These are phyloP conservation scores for Heliconius charithonia DNA, from an alignment of 2,888 invertebrate species.

Conservation along the genomic window DNA sequence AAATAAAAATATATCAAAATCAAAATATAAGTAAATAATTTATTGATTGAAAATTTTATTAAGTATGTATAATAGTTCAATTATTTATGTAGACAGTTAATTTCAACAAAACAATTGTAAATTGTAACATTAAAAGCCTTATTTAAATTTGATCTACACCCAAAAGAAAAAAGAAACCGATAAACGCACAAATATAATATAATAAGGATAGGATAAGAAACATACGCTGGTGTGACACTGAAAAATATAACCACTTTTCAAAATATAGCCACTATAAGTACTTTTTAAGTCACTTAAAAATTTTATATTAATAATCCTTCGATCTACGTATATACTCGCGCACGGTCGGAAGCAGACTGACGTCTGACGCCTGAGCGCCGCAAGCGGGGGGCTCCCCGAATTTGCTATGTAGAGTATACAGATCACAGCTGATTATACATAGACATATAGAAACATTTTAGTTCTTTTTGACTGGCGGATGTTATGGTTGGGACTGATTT, in stretches of 20 bases:
- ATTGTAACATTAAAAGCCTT: constrained; percentile 34
- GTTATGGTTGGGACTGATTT: constrained; percentile 37
- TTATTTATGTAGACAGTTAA: constrained; percentile 3
- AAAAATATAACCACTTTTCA: constrained; percentile 25
- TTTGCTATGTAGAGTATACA: constrained; percentile 30
- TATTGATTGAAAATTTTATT: neutral
- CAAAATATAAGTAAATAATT: neutral
- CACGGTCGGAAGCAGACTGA: constrained; percentile 47
- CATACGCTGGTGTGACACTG: constrained; percentile 35
- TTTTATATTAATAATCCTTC: neutral
- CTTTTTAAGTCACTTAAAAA: constrained; percentile 33
- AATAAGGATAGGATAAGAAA: constrained; percentile 32
- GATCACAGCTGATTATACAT: constrained; percentile 45
- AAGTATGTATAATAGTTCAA: neutral
- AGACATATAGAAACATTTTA: constrained; percentile 43
- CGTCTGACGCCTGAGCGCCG: constrained; percentile 33
- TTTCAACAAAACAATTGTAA: constrained; percentile 28
- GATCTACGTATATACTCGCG: constrained; percentile 32
- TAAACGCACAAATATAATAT: constrained; percentile 35
- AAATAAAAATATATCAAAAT: neutral
- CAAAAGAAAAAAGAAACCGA: constrained; percentile 38
- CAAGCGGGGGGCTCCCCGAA: constrained; percentile 35
- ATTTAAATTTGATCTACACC: constrained; percentile 40
- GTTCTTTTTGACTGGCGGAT: constrained; percentile 35
- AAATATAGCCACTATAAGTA: constrained; percentile 28